Evolutionary conservation across 2,113 vertebrate species (phyloP), one percentile per base, ranked within the genome.

Genomic region (Pandion haliaetus): DNA sequence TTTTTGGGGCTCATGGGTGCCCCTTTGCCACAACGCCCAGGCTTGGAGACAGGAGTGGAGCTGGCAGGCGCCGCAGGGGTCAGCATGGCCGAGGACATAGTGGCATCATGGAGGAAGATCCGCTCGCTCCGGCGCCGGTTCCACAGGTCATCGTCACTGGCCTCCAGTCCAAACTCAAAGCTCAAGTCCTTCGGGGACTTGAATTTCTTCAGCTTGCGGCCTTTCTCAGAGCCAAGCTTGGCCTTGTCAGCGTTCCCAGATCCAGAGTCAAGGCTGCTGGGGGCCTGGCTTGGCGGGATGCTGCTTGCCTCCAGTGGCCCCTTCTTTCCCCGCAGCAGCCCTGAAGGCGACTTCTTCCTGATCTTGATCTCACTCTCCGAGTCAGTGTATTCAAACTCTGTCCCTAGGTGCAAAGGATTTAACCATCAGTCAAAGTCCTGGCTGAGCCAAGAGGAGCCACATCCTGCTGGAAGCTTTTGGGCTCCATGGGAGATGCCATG

Each of bases 111-210:
- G 44, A 99, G 99, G 96, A 99, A 99, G 82, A 99, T 99, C 31
- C 99, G 98, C 92, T 99, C 99, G 2, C 99, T 99, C 92, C 99
- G 98, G 12, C 99, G 97, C 6, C 99, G 98, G 6, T 98, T 99
- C 99, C 99, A 99, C 61, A 98, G 98, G 78, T 99, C 99, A 6
- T 99, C 99, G 4, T 99, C 99, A 1, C 99, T 99, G 97, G 98
- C 97, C 88, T 99, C 99, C 5, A 98, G 96, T 9, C 98, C 97
- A 1, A 99, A 98, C 95, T 99, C 99, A 4, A 99, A 99, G 98
- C 98, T 99, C 24, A 99, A 82, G 40, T 99, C 98, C 45, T 98
- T 98, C 3, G 98, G 98, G 2, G 98, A 98, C 73, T 99, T 99
- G 26, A 98, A 96, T 92, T 99, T 99, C 92, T 98, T 98, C 31